These are phyloP conservation scores for Oligia latruncula DNA, from an alignment of 2,888 invertebrate species.

Conservation along the genomic window DNA sequence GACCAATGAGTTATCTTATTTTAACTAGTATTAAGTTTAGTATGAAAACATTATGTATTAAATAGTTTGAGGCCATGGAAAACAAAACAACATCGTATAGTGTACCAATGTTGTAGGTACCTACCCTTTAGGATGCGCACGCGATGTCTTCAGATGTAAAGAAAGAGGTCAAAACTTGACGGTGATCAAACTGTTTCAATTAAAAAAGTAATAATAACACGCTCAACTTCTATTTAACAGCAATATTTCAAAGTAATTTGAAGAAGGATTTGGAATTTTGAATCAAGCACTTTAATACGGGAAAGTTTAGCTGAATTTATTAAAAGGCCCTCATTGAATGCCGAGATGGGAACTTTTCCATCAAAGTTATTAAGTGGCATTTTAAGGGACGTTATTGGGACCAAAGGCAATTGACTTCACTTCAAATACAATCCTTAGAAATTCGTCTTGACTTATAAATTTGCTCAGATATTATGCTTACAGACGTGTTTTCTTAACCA, in stretches of 20 bases:
- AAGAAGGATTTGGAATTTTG: conserved; percentile 42
- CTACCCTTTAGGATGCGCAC: neutral
- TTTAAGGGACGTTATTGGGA: conserved; percentile 31
- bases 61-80: neutral
- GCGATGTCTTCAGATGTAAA: neutral
- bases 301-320: conserved; percentile 50
- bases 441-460: conserved; percentile 37
- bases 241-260: conserved; percentile 42
- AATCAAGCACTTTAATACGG: conserved; percentile 36
- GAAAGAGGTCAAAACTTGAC: neutral
- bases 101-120: neutral
- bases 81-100: neutral
- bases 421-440: conserved; percentile 28
- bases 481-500: conserved; percentile 1
- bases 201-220: conserved; percentile 19
- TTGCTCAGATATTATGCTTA: conserved; percentile 25
- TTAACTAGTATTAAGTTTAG: neutral
- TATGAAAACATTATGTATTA: neutral
- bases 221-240: conserved; percentile 1
- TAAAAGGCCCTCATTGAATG: conserved; percentile 46
- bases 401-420: conserved; percentile 47
- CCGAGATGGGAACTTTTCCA: conserved; percentile 41
- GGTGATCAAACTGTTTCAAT: neutral
- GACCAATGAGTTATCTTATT: neutral
- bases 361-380: conserved; percentile 54